Evolutionary conservation across 2,797 vertebrate genomes (phyloP).

Genomic region (Argyrosomus regius): DNA sequence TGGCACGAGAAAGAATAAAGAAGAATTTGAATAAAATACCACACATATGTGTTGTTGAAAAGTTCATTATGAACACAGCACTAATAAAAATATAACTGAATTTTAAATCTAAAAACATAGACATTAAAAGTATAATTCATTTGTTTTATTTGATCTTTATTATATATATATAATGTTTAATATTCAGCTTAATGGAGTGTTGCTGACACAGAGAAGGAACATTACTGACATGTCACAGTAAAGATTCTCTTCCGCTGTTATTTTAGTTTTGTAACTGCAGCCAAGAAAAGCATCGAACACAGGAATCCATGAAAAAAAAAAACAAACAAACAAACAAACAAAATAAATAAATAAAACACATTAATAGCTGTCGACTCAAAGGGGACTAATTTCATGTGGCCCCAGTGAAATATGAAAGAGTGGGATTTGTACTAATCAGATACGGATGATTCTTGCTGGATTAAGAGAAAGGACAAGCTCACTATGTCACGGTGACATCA

Average conservation of each 20-base stretch:
- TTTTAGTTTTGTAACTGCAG: not conserved
- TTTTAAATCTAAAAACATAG: not conserved
- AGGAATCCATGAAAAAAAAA: not conserved
- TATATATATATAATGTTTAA: not conserved
- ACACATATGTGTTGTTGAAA: not conserved
- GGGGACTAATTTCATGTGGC: not conserved
- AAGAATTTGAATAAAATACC: not conserved
- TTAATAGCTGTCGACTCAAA: not conserved
- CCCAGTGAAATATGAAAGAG: not conserved
- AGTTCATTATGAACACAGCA: not conserved
- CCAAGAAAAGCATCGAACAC: not conserved
- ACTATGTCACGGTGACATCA: not conserved
- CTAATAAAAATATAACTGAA: not conserved
- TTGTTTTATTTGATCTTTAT: not conserved
- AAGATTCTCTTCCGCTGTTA: not conserved
- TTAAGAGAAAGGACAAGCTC: not conserved
- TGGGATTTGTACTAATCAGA: not conserved
- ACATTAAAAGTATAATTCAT: not conserved
- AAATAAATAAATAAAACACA: not conserved
- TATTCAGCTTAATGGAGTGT: not conserved
- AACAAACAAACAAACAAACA: not conserved
- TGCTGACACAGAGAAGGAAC: not conserved
- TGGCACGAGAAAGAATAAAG: not conserved
- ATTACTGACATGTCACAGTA: not conserved
- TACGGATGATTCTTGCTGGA: not conserved